These are phyloP conservation scores for Sympetrum striolatum DNA, from an alignment of 2,888 invertebrate species.

Conservation along the genomic window DNA sequence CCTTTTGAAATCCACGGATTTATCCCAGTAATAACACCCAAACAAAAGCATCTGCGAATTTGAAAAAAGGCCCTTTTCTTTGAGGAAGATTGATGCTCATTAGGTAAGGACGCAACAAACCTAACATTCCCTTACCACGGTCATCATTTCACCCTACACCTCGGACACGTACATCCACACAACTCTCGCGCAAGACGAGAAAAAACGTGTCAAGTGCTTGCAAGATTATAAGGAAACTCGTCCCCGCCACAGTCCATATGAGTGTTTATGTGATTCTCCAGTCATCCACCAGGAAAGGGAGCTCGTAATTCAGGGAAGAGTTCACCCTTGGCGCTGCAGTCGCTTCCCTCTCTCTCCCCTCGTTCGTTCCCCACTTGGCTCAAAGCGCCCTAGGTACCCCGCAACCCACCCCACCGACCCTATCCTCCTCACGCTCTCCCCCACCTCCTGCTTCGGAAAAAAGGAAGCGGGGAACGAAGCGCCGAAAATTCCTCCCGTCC, in stretches of 20 bases:
- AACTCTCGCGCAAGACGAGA: neutral
- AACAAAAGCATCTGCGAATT: neutral
- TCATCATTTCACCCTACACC: neutral
- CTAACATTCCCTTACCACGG: neutral
- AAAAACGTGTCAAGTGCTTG: constrained; percentile 25
- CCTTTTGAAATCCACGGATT: no score
- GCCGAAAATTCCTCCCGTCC: constrained; percentile 21
- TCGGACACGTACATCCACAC: neutral
- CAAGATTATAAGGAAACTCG: constrained; percentile 8
- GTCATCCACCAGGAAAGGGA: constrained; percentile 41
- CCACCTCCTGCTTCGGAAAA: neutral
- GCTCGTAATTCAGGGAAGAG: constrained; percentile 43
- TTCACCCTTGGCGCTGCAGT: constrained; percentile 43
- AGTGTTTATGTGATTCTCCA: constrained; percentile 41
- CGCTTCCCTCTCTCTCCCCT: neutral
- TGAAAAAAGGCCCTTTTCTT: neutral
- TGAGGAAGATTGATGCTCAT: neutral
- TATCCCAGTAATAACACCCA: no score
- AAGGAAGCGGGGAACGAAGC: constrained; percentile 38
- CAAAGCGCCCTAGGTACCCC: neutral
- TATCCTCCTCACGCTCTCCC: neutral
- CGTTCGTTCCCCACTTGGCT: neutral
- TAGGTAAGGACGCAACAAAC: neutral
- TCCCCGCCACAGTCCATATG: constrained; percentile 21
- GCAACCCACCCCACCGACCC: neutral